phyloP scores from a whole-genome alignment of 2,113 vertebrate species.

The Aptenodytes patagonicus region DNA sequence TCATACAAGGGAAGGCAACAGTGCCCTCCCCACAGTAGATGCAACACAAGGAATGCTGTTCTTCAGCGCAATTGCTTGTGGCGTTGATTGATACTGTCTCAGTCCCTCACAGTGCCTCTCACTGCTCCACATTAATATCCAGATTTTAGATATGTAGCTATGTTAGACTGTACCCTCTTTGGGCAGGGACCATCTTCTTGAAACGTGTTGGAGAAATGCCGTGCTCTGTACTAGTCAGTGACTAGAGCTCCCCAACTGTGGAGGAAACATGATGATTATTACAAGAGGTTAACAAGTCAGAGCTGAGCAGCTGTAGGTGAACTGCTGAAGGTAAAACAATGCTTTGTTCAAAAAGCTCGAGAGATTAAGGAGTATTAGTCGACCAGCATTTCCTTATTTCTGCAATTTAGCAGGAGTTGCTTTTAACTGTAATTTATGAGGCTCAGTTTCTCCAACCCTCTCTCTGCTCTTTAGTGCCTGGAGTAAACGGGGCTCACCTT shows the following conservation, averaged over 20 bases:
- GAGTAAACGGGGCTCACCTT: not conserved
- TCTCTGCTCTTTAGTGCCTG: not conserved
- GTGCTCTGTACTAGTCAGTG: not conserved
- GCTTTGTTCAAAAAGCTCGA: not conserved
- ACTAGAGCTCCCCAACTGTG: not conserved
- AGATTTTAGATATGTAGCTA: not conserved
- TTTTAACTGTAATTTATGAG: not conserved
- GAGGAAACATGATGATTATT: not conserved
- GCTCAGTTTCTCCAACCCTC: not conserved
- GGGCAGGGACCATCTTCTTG: not conserved
- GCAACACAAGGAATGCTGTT: not conserved
- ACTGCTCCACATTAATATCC: not conserved
- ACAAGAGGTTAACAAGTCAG: not conserved
- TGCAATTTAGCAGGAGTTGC: not conserved
- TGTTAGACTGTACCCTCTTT: not conserved
- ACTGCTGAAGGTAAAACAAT: not conserved
- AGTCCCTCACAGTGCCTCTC: not conserved
- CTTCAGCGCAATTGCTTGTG: not conserved
- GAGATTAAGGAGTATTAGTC: not conserved
- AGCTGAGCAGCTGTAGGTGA: not conserved
- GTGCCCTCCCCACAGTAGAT: not conserved
- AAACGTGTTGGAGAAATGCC: not conserved
- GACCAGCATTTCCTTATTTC: not conserved
- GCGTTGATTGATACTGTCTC: not conserved
- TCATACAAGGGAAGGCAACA: not conserved